These are phyloP conservation scores for Phrynocephalus versicolor DNA, from an alignment of 2,113 vertebrate genomes.

Conservation along the genomic window DNA sequence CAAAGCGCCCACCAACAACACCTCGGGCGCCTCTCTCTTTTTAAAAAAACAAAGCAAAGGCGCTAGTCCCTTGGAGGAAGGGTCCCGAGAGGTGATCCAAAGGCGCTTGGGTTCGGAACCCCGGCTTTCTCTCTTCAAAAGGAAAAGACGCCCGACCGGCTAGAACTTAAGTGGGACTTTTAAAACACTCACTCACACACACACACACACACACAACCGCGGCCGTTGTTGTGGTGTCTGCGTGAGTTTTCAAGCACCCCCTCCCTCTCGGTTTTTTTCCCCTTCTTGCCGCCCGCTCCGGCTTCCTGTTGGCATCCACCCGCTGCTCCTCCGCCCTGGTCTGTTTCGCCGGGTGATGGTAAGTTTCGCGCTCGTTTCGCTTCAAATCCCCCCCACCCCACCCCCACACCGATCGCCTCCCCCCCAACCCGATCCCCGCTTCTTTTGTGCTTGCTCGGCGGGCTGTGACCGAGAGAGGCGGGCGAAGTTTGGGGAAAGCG, in stretches of 20 bases:
- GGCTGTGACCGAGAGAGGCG: background rate
- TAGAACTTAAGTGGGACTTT: conserved; percentile 19
- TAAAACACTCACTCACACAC: too few relatives aligned
- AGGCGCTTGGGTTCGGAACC: too few relatives aligned
- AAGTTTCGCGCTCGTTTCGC: conserved; percentile 59
- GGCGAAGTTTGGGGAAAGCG: background rate
- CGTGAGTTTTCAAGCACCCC: too few relatives aligned
- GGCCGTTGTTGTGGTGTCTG: too few relatives aligned
- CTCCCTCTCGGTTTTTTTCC: too few relatives aligned
- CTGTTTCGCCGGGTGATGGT: conserved; percentile 79
- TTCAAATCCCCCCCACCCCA: too few relatives aligned
- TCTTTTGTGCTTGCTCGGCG: background rate
- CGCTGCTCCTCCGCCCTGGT: conserved; percentile 37
- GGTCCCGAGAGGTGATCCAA: conserved; percentile 2
- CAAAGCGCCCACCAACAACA: too few relatives aligned
- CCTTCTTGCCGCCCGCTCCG: background rate
- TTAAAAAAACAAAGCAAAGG: background rate
- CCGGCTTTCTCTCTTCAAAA: background rate
- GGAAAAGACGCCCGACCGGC: background rate
- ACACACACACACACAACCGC: too few relatives aligned
- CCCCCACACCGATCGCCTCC: too few relatives aligned
- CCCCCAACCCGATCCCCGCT: too few relatives aligned
- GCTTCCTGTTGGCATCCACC: conserved; percentile 20
- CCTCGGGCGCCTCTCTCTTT: background rate
- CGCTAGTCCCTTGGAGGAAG: background rate